These are phyloP conservation scores for Myotis yumanensis DNA, from an alignment of 2,113 vertebrate species.

Conservation along the genomic window DNA sequence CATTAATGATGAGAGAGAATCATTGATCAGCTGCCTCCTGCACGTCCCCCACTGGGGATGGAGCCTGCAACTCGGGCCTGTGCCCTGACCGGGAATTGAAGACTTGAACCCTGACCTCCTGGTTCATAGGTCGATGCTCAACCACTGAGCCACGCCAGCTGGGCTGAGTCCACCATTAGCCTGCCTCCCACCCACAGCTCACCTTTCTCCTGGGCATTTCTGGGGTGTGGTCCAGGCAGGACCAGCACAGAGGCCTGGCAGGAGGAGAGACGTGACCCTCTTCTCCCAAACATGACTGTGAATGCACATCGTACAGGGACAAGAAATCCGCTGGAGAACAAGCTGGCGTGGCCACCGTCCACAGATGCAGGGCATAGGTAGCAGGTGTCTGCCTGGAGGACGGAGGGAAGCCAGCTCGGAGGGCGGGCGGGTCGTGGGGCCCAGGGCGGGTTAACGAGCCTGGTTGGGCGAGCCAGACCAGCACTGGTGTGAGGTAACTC, in stretches of 20 bases:
- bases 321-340: background rate
- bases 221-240: background rate
- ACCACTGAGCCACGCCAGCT: too few relatives aligned
- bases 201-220: background rate
- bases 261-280: background rate
- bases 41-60: too few relatives aligned
- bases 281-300: background rate
- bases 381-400: background rate
- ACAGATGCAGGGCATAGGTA: fast-evolving
- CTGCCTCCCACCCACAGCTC: background rate
- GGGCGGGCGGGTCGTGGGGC: background rate
- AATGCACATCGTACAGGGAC: background rate
- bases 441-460: background rate
- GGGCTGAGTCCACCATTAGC: too few relatives aligned
- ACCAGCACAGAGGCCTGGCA: background rate
- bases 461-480: background rate
- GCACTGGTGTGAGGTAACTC: background rate
- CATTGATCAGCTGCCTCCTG: too few relatives aligned
- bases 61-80: too few relatives aligned
- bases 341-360: fast-evolving
- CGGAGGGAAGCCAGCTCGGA: background rate
- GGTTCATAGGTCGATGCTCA: too few relatives aligned
- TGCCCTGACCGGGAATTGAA: too few relatives aligned
- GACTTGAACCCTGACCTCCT: too few relatives aligned
- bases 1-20: too few relatives aligned